phyloP scores from a whole-genome alignment of 2,113 vertebrate genomes.

The Ceratotherium simum region DNA sequence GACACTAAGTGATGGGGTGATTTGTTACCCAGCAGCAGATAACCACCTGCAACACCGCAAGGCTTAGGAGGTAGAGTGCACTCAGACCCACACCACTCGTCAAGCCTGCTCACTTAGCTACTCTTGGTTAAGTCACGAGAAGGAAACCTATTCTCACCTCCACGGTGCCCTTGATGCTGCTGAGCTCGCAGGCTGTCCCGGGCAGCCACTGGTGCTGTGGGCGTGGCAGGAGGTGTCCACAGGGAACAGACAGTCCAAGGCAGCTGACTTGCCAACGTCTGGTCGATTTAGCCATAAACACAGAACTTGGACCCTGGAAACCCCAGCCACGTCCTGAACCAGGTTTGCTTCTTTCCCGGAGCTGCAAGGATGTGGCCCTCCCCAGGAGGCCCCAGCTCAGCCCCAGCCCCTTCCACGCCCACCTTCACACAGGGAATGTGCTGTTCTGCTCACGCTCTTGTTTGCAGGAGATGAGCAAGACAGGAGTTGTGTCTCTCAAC shows the following conservation, averaged over 20 bases:
- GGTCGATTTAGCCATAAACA: neutral
- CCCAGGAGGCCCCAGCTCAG: neutral
- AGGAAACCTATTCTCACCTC: accelerated
- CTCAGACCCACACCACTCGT: accelerated
- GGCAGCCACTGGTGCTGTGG: accelerated
- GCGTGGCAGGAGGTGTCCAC: neutral
- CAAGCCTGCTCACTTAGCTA: accelerated
- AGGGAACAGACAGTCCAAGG: neutral
- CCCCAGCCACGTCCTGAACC: accelerated
- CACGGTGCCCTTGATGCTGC: accelerated
- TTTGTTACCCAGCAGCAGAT: neutral
- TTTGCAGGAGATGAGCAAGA: neutral
- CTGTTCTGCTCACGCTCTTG: neutral
- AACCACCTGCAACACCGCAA: neutral
- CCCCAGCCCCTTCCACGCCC: accelerated
- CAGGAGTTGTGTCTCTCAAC: neutral
- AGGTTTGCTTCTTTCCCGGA: accelerated
- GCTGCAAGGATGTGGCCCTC: neutral
- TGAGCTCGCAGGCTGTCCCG: accelerated
- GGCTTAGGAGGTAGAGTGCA: accelerated
- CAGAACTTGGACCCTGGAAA: neutral
- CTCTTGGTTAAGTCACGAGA: accelerated
- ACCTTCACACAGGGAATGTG: accelerated
- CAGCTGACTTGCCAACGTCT: neutral
- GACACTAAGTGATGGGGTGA: no score